Base-by-base conservation (phyloP, 1,140 invertebrate genomes). In the Fopius arisanus region DNA sequence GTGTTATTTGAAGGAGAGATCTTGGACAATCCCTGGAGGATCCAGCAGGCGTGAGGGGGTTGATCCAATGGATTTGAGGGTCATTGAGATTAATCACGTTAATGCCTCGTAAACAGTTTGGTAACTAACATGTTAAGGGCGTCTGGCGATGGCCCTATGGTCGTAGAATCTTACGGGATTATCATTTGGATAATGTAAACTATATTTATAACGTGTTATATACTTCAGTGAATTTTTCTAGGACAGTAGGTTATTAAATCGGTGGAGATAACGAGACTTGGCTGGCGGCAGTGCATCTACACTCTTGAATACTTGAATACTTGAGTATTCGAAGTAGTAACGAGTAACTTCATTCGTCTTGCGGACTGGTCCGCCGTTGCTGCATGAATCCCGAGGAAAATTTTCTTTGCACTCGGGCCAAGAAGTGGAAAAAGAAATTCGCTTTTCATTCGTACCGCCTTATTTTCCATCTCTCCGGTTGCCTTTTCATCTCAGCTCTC, bases 31-130 rank as follows among this genome's bases (percentile, higher is more conserved):
- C 54, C 41, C 51, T 10, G 19, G 3, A 43, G 72, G 67, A 28
- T 12, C 67, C 54, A 16, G 51, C 48, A 67, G 65, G 43, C 54
- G 54, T 23, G 54, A 23, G 54, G 23, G 54, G 19, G 23, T 59
- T 59, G 59, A 73, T 73, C 40, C 62, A 14, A 7, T 43, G 75
- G 74, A 77, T 78, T 73, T 65, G 43, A 48, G 70, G 40, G 63
- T 12, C 66, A 16, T 65, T 65, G 72, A 74, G 77, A 78, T 82
- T 84, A 83, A 83, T 83, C 82, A 81, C 75, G 69, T 75, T 83
- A 82, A 81, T 81, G 77, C 77, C 80, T 82, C 80, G 74, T 80
- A 83, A 83, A 82, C 70, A 67, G 71, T 66, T 51, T 73, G 19
- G 40, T 59, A 65, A 31, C 62, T 12, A 65, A 65, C 28, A 31